phyloP scores from a whole-genome alignment of 2,113 vertebrate species.

The Bagarius yarrelli region DNA sequence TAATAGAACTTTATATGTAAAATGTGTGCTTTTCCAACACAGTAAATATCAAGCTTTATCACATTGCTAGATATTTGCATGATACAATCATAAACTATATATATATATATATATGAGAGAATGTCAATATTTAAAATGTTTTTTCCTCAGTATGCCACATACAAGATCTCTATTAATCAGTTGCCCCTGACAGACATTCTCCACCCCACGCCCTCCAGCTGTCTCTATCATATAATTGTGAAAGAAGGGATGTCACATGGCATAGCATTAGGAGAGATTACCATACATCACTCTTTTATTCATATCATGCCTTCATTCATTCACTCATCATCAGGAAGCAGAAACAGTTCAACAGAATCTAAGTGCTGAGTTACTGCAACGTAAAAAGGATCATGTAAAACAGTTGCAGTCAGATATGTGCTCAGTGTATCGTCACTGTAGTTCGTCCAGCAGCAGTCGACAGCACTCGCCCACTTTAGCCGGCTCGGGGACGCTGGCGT shows the following conservation, averaged over 20 bases:
- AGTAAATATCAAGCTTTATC: background rate
- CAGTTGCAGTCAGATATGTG: background rate
- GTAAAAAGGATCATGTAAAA: constrained; percentile 10
- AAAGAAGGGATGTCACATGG: background rate
- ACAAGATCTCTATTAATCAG: background rate
- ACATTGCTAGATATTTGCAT: background rate
- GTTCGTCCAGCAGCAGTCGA: constrained; percentile 86
- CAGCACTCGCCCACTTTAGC: constrained; percentile 93
- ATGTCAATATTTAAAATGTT: background rate
- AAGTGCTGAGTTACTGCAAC: constrained; percentile 25
- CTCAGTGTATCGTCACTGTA: constrained; percentile 66
- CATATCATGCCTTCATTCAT: constrained; percentile 50
- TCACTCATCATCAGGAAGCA: constrained; percentile 47
- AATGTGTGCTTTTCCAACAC: background rate
- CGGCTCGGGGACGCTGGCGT: constrained; percentile 85
- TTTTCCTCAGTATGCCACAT: background rate
- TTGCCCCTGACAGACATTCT: background rate
- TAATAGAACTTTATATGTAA: background rate
- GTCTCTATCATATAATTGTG: background rate
- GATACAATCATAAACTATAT: background rate
- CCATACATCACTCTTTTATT: constrained; percentile 47
- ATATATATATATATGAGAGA: background rate
- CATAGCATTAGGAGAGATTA: constrained; percentile 35
- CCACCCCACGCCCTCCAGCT: background rate
- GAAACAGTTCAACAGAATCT: constrained; percentile 47